phyloP scores from a whole-genome alignment of 2,113 vertebrate species.

The Telmatochromis brichardi region DNA sequence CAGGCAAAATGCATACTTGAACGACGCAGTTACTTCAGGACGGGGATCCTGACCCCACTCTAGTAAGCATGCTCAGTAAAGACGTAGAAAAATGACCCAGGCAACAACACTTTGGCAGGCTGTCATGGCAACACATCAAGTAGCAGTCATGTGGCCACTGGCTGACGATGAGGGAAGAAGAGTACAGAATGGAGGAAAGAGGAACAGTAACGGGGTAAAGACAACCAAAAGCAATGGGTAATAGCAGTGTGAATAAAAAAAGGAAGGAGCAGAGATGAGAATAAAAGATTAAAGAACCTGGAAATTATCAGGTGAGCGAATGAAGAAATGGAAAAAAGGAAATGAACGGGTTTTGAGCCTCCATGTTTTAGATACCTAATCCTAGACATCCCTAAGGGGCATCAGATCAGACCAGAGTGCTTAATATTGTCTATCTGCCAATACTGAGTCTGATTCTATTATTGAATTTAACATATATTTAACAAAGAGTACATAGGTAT shows the following conservation, averaged over 20 bases:
- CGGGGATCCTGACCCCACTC: constrained; percentile 22
- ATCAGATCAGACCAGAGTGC: not conserved
- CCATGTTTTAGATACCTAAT: not conserved
- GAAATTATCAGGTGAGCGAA: not conserved
- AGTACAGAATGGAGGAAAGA: not conserved
- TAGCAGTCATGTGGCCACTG: constrained; percentile 10
- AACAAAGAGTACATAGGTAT: not conserved
- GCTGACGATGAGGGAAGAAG: not conserved
- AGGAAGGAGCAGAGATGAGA: not conserved
- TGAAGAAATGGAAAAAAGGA: not conserved
- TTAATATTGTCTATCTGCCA: not conserved
- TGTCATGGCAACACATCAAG: constrained; percentile 58
- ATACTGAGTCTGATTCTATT: not conserved
- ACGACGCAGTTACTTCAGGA: constrained; percentile 16
- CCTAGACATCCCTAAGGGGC: not conserved
- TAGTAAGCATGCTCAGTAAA: constrained; percentile 34
- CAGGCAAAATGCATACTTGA: not conserved
- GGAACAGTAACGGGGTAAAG: not conserved
- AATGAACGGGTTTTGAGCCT: not conserved
- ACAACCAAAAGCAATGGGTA: not conserved
- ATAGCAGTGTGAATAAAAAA: not conserved
- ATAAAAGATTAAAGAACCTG: not conserved
- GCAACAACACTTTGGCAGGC: constrained; percentile 37
- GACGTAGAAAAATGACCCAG: not conserved
- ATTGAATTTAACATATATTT: not conserved